Conservation (phyloP, 2,113 vertebrate genomes). For the Corythornis vintsioides region DNA sequence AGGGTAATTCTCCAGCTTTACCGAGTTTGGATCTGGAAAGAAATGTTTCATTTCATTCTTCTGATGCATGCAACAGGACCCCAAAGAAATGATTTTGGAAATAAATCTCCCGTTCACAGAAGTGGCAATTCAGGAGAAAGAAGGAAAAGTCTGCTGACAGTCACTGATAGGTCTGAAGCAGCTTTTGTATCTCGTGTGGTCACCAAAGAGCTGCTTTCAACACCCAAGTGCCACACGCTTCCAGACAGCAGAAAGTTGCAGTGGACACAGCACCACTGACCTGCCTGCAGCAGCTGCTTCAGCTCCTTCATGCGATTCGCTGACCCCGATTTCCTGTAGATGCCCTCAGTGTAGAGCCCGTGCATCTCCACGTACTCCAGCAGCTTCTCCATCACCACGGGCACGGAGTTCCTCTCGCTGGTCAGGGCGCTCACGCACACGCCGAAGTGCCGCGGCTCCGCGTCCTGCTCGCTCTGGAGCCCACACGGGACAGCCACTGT, state of each 20-base stretch:
- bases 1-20: slow-evolving; percentile 91
- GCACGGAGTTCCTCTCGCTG: slow-evolving; percentile 86
- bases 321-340: slow-evolving; percentile 95
- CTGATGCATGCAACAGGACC: background rate
- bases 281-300: slow-evolving; percentile 87
- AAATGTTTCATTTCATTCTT: background rate
- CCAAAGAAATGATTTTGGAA: background rate
- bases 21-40: slow-evolving; percentile 80
- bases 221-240: background rate
- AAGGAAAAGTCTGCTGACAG: background rate
- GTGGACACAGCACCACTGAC: slow-evolving; percentile 53
- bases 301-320: slow-evolving; percentile 95
- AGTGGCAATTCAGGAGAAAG: background rate
- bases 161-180: background rate
- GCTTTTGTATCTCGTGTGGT: background rate
- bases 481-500: background rate
- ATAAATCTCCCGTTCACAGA: background rate
- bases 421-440: slow-evolving; percentile 84
- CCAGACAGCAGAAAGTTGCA: background rate
- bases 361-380: slow-evolving; percentile 96
- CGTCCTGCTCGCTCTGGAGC: slow-evolving; percentile 76
- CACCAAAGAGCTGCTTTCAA: background rate
- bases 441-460: slow-evolving; percentile 83
- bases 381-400: slow-evolving; percentile 91
- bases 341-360: slow-evolving; percentile 94